Percentiles rank a stretch among this genome's conserved stretches.
Evolutionary conservation across 1,140 invertebrate species (phyloP).

Genomic region (Caerostris extrusa): DNA sequence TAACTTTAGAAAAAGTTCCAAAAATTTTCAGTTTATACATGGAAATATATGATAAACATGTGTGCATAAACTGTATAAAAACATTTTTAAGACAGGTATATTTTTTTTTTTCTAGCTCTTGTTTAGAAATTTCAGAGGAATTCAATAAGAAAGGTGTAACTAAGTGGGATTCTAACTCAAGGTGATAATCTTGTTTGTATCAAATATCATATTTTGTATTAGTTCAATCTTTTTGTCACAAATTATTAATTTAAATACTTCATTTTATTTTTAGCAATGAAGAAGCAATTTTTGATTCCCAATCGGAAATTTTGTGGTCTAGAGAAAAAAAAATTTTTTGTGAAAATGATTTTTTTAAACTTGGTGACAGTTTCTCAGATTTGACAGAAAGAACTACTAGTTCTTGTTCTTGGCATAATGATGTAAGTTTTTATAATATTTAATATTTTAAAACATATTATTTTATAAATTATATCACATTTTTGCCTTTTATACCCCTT

Average conservation of each 20-base stretch:
- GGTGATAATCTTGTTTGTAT: background rate
- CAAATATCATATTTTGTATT: no score
- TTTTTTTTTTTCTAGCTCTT: background rate
- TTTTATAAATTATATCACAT: background rate
- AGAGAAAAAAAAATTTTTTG: conserved; percentile 28
- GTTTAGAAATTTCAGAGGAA: conserved; percentile 36
- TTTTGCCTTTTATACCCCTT: background rate
- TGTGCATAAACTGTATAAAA: background rate
- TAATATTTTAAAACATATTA: background rate
- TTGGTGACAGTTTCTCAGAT: conserved; percentile 43
- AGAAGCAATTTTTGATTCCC: background rate
- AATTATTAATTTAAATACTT: background rate
- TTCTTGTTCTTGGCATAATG: conserved; percentile 70
- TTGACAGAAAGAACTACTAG: conserved; percentile 44
- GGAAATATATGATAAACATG: no score
- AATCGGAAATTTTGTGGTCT: conserved; percentile 64
- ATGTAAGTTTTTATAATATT: conserved; percentile 29
- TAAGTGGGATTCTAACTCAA: conserved; percentile 39
- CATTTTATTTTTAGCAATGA: conserved; percentile 24
- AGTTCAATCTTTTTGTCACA: background rate
- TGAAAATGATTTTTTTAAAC: conserved; percentile 46
- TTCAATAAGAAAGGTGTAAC: background rate
- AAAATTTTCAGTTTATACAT: no score
- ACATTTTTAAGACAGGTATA: background rate
- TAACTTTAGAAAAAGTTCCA: no score